These are phyloP conservation scores for Pycnonotus jocosus DNA, from an alignment of 2,113 vertebrate species.

Conservation along the genomic window DNA sequence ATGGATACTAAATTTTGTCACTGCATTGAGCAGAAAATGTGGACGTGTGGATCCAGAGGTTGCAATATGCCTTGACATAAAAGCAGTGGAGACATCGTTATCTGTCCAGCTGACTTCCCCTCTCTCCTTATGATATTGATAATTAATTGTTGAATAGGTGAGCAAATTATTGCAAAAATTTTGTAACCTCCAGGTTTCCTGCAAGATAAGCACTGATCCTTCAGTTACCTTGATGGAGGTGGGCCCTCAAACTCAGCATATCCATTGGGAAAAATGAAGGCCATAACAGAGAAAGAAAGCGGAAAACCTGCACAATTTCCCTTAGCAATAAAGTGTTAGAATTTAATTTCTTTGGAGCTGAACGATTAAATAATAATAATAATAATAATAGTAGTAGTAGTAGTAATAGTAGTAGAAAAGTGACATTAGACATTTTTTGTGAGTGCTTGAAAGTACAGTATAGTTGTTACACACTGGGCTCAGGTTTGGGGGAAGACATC, in stretches of 20 bases:
- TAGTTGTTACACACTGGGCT: not conserved
- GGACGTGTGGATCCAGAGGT: not conserved
- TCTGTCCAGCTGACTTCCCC: not conserved
- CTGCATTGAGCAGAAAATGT: not conserved
- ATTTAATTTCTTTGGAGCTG: not conserved
- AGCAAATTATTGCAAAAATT: not conserved
- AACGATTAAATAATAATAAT: too few relatives aligned
- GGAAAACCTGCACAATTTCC: not conserved
- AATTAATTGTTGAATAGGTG: not conserved
- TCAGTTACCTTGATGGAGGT: not conserved
- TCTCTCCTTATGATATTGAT: not conserved
- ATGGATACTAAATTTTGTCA: not conserved
- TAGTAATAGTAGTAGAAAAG: not conserved
- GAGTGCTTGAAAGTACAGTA: not conserved
- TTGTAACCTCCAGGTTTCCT: not conserved
- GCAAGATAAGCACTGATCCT: not conserved
- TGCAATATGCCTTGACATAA: not conserved
- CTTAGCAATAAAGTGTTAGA: not conserved
- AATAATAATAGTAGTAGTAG: not conserved
- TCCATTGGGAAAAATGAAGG: not conserved
- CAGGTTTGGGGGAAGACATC: not conserved
- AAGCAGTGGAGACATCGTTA: not conserved
- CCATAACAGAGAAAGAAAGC: not conserved
- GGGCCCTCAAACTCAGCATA: not conserved
- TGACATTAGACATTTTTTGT: not conserved